A percentile compares a stretch with the other conserved stretches of the same genome.
Conservation (phyloP, 1,140 invertebrate genomes). For the Drosophila sulfurigaster region DNA sequence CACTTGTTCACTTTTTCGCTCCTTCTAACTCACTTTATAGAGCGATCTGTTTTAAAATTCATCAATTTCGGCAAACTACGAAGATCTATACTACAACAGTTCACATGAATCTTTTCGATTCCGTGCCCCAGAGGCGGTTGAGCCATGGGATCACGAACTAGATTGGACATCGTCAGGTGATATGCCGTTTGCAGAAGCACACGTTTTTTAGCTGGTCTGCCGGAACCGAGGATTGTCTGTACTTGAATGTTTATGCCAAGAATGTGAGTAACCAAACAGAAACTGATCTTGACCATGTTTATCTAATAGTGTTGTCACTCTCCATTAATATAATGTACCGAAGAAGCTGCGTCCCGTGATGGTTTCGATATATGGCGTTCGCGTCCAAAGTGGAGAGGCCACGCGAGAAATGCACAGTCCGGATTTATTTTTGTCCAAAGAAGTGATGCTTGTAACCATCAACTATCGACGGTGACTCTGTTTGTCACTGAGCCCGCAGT, state of each 20-base stretch:
- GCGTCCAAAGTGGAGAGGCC: slow-evolving; percentile 86
- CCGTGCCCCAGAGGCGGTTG: slow-evolving; percentile 85
- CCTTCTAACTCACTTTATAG: slow-evolving; percentile 40
- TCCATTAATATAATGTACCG: slow-evolving; percentile 67
- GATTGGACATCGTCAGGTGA: slow-evolving; percentile 70
- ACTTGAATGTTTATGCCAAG: slow-evolving; percentile 92
- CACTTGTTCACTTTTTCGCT: too few relatives aligned
- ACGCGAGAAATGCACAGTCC: slow-evolving; percentile 85
- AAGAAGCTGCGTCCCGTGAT: slow-evolving; percentile 72
- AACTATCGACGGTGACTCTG: slow-evolving; percentile 86
- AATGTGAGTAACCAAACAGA: slow-evolving; percentile 70
- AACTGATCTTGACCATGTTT: background rate
- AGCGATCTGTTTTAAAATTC: slow-evolving; percentile 71
- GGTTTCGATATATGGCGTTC: slow-evolving; percentile 89
- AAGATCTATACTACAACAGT: slow-evolving; percentile 59
- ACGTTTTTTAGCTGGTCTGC: slow-evolving; percentile 77
- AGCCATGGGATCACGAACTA: slow-evolving; percentile 85
- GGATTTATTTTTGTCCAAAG: slow-evolving; percentile 87
- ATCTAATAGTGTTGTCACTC: too few relatives aligned
- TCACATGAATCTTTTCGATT: slow-evolving; percentile 86
- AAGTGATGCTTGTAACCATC: slow-evolving; percentile 85
- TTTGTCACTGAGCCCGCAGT: slow-evolving; percentile 81
- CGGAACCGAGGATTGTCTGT: slow-evolving; percentile 91
- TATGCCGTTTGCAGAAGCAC: slow-evolving; percentile 82
- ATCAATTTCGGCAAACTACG: slow-evolving; percentile 72